Percentiles rank a stretch among this genome's conserved stretches.
These are phyloP conservation scores for Nycticorax nycticorax DNA, from an alignment of 2,113 vertebrate genomes.

Conservation along the genomic window DNA sequence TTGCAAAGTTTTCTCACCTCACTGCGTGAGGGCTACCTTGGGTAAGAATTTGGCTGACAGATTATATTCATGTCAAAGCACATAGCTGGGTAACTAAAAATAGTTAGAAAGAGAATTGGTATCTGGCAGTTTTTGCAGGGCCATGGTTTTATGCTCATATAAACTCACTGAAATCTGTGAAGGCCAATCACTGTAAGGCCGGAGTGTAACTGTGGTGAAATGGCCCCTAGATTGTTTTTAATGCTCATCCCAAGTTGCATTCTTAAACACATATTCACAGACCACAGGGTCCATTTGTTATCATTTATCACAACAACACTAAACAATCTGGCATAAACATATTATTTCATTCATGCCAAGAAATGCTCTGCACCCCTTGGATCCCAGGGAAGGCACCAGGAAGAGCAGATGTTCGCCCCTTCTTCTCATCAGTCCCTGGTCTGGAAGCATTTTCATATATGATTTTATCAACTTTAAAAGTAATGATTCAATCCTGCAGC, in stretches of 20 bases:
- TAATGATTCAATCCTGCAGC: background rate
- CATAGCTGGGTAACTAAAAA: background rate
- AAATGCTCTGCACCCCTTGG: background rate
- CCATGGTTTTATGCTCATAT: background rate
- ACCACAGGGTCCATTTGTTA: slow-evolving; percentile 5
- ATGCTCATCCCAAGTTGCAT: background rate
- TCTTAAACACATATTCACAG: slow-evolving; percentile 48
- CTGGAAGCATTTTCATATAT: background rate
- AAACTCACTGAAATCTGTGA: background rate
- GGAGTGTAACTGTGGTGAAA: background rate
- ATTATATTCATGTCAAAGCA: background rate
- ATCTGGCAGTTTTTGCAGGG: background rate
- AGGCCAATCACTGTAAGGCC: background rate
- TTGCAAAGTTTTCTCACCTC: background rate
- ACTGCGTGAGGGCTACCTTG: background rate
- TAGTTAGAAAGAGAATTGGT: background rate
- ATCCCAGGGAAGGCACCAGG: background rate
- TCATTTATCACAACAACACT: slow-evolving; percentile 15
- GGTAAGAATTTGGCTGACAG: background rate
- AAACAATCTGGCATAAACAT: slow-evolving; percentile 25
- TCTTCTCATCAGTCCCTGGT: background rate
- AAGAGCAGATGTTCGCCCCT: background rate
- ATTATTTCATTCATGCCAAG: background rate
- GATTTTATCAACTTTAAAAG: background rate
- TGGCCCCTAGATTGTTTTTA: background rate